Evolutionary conservation across 2,797 vertebrate species (phyloP).

Genomic region (Platyrinchus mystaceus): DNA sequence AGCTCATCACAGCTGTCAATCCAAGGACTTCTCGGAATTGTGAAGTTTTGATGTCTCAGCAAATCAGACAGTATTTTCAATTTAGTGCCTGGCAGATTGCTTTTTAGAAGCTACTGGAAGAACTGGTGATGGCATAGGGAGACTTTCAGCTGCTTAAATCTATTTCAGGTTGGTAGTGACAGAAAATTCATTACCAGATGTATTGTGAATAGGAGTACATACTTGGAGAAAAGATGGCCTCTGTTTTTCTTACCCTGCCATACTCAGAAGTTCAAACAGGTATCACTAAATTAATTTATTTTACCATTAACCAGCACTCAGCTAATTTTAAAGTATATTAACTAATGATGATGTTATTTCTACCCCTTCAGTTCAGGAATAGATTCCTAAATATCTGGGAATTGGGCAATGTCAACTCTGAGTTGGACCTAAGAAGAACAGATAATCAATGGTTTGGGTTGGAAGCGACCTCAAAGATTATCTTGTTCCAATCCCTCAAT

Average conservation of each 20-base stretch:
- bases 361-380: not conserved
- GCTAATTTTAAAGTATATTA: not conserved
- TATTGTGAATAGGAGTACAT: not conserved
- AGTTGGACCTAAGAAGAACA: not conserved
- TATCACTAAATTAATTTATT: not conserved
- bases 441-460: not conserved
- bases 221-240: not conserved
- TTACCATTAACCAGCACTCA: not conserved
- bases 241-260: fast-evolving
- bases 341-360: not conserved
- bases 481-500: not conserved
- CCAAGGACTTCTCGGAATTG: constrained; percentile 13
- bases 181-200: constrained; percentile 44
- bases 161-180: constrained; percentile 52
- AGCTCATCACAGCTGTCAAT: constrained; percentile 6
- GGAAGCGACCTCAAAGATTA: not conserved
- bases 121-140: constrained; percentile 57
- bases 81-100: constrained; percentile 63
- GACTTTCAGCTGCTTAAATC: constrained; percentile 65
- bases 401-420: not conserved
- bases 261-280: not conserved
- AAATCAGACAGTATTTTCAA: constrained; percentile 62
- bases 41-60: constrained; percentile 48
- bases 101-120: constrained; percentile 40
- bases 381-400: not conserved